Evolutionary conservation across 2,797 vertebrate species (phyloP).

Genomic region (Myoxocephalus aenaeus): DNA sequence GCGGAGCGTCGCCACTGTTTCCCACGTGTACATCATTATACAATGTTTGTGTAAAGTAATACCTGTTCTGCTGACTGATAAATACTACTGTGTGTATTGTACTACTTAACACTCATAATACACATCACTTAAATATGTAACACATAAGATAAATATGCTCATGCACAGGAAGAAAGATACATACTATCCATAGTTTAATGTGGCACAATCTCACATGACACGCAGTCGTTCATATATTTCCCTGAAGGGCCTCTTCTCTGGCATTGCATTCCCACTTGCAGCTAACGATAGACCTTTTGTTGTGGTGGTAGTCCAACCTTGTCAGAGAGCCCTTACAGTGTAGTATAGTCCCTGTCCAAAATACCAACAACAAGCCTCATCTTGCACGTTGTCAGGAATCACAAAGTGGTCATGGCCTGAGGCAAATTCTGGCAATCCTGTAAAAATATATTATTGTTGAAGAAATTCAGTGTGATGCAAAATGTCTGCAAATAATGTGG

Average conservation of each 20-base stretch:
- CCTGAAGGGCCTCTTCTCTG: background rate
- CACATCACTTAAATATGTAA: no score
- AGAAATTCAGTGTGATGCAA: no score
- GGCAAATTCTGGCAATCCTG: background rate
- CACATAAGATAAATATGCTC: background rate
- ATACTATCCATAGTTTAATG: background rate
- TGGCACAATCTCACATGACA: background rate
- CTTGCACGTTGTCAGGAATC: background rate
- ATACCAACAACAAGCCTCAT: background rate
- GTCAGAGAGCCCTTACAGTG: background rate
- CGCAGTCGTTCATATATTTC: background rate
- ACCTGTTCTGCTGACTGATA: background rate
- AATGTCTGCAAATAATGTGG: background rate
- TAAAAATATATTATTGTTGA: no score
- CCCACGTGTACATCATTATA: slow-evolving; percentile 25
- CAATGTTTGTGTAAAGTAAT: slow-evolving; percentile 33
- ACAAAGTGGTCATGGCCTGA: background rate
- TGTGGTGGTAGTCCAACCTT: background rate
- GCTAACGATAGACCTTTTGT: background rate
- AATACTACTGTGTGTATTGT: background rate
- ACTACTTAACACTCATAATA: background rate
- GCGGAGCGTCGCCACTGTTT: slow-evolving; percentile 52
- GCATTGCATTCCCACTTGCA: background rate
- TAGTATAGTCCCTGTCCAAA: background rate
- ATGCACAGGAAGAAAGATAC: no score